These are phyloP conservation scores for Orientallactaga sibirica DNA, from an alignment of 2,797 vertebrate species.

Conservation along the genomic window DNA sequence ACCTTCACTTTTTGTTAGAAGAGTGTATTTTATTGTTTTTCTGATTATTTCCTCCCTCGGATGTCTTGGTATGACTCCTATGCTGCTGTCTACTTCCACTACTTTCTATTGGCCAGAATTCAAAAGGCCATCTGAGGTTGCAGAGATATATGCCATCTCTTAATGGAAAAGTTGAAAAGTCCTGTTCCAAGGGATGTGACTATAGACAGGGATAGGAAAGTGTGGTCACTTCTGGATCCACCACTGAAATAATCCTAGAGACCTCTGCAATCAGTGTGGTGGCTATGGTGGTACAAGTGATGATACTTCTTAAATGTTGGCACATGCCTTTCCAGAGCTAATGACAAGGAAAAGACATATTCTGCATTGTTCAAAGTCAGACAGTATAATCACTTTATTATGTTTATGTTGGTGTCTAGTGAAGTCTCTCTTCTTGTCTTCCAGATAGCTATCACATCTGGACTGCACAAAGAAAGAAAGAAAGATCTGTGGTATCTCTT, in stretches of 20 bases:
- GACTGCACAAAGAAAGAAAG: too few relatives aligned
- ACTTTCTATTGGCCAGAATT: slow-evolving; percentile 28
- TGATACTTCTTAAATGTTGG: background rate
- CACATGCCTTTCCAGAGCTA: background rate
- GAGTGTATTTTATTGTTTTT: too few relatives aligned
- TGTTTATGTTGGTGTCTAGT: slow-evolving; percentile 21
- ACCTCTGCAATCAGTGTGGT: background rate
- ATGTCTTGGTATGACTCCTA: too few relatives aligned
- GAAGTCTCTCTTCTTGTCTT: slow-evolving; percentile 5
- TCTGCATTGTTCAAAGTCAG: slow-evolving; percentile 12
- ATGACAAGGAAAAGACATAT: slow-evolving; percentile 9
- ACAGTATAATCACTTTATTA: slow-evolving; percentile 44
- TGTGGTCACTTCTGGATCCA: background rate
- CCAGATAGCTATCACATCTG: background rate
- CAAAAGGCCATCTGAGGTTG: background rate
- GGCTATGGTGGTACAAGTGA: background rate
- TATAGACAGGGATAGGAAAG: background rate
- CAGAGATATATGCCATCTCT: background rate
- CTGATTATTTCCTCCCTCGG: too few relatives aligned
- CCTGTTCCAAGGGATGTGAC: background rate
- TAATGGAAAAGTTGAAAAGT: slow-evolving; percentile 23
- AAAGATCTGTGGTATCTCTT: background rate
- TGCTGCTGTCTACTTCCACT: background rate
- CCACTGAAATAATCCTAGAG: background rate
- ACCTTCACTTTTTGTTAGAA: too few relatives aligned